Evolutionary conservation across 2,888 invertebrate species (phyloP), one percentile per base, ranked within the genome.

Genomic region (Elysia crispata): DNA sequence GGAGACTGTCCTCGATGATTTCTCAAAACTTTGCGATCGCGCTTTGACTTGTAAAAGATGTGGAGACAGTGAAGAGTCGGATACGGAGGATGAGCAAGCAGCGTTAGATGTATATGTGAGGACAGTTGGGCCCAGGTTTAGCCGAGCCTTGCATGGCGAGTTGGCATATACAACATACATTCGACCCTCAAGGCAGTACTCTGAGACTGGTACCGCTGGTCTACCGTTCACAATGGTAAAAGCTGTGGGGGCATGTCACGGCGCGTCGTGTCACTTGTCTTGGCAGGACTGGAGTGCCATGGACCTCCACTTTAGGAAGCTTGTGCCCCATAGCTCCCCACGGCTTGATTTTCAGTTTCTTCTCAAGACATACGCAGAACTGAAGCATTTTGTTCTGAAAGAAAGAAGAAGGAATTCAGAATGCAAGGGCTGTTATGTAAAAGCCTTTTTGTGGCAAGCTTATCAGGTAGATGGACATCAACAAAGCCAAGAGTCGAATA

Each of bases 1-100:
- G n/a, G 20, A 23, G n/a, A 23, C 23, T 15, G 25, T 31, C 28
- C 31, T 76, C 50, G 49, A 41, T 33, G 70, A 69, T 11, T 76
- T 80, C 49, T 20, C 74, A 31, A 54, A 57, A 33, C 57, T 79
- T 0, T 62, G 74, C 67, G 50, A 23, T 20, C 28, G n/a, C 28
- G 6, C n/a, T 30, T 13, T 78, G 15, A 62, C 57, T 5, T 72
- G 78, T 28, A 60, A 11, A 1, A 18, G 49, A 1, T 66, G 75
- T 74, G 15, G 57, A 13, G n/a, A 30, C 28, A 76, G 5, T 28
- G 76, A 80, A 28, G 75, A 75, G 25, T 80, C 80, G 20, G 80
- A 80, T 60, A 60, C 75, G 5, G 80, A 80, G 31, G 80, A 80
- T 80, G 80, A 80, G 69, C 75, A 69, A 70, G 28, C 69, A 20